These are phyloP conservation scores for Mastigias papua DNA, from an alignment of 30 jellyfish, hydroid and myxozoan species.

Conservation along the genomic window DNA sequence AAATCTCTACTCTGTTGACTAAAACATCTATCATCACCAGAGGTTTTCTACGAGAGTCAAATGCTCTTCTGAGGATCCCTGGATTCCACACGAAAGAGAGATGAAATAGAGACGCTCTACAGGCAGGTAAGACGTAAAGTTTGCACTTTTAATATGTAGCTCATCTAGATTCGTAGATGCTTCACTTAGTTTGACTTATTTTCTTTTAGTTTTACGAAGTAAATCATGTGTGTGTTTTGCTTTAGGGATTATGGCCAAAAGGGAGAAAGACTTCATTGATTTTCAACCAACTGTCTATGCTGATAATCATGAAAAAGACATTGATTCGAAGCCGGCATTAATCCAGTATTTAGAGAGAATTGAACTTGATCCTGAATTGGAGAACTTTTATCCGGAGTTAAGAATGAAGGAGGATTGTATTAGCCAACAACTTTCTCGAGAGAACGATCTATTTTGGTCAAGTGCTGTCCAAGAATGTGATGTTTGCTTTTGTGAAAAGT, in stretches of 20 bases:
- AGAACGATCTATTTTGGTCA: conserved; percentile 31
- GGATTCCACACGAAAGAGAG: too few relatives aligned
- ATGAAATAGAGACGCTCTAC: too few relatives aligned
- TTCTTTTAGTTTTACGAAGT: background rate
- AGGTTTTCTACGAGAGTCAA: background rate
- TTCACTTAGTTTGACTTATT: too few relatives aligned
- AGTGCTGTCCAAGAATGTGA: conserved; percentile 52
- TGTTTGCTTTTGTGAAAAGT: conserved; percentile 52
- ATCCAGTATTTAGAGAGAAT: conserved; percentile 37
- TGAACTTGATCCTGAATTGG: conserved; percentile 48
- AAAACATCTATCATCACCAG: background rate
- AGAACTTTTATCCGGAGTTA: conserved; percentile 28
- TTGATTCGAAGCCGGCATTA: conserved; percentile 21
- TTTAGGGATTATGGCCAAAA: background rate
- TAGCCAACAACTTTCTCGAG: conserved; percentile 20
- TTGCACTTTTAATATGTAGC: too few relatives aligned
- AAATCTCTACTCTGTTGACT: background rate
- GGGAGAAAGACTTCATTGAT: background rate
- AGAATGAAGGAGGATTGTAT: conserved; percentile 5
- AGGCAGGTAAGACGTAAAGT: too few relatives aligned
- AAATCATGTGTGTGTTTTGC: background rate
- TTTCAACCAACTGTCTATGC: conserved; percentile 8
- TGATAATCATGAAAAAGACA: background rate
- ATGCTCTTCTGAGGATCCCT: too few relatives aligned
- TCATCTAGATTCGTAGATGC: too few relatives aligned